Percentiles rank a stretch among this genome's conserved stretches.
These are phyloP conservation scores for Tipula confusa DNA, from an alignment of 2,888 invertebrate species.

Conservation along the genomic window DNA sequence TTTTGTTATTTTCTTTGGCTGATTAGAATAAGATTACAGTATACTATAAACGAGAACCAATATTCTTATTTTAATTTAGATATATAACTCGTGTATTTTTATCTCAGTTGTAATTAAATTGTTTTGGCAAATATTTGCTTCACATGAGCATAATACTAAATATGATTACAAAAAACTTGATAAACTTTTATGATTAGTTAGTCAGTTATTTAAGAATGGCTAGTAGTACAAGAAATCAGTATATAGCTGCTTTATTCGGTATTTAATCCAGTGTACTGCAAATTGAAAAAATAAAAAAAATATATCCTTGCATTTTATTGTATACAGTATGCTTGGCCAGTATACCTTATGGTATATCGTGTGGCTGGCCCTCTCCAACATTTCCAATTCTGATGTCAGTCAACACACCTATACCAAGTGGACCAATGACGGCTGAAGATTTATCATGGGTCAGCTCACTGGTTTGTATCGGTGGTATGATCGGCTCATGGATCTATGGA, in stretches of 20 bases:
- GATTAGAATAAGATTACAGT: too few relatives aligned
- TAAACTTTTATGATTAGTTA: background rate
- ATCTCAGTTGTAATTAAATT: too few relatives aligned
- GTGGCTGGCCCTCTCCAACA: constrained; percentile 34
- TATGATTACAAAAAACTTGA: too few relatives aligned
- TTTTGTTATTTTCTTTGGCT: too few relatives aligned
- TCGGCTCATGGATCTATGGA: constrained; percentile 33
- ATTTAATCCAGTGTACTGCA: background rate
- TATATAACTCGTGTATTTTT: too few relatives aligned
- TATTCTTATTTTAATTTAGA: too few relatives aligned
- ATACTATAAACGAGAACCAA: too few relatives aligned
- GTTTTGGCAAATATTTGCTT: too few relatives aligned
- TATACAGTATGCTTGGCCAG: background rate
- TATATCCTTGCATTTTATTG: background rate
- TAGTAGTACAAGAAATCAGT: background rate
- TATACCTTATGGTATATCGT: background rate
- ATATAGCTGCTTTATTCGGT: background rate
- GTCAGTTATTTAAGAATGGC: background rate
- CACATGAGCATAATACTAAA: too few relatives aligned
- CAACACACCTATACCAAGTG: constrained; percentile 32
- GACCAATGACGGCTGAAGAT: constrained; percentile 31
- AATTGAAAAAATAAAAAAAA: background rate
- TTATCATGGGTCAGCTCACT: constrained; percentile 33
- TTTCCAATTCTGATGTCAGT: constrained; percentile 32
- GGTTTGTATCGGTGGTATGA: constrained; percentile 33